phyloP scores from a whole-genome alignment of 2,113 vertebrate species.

The Turdus rufiventris region DNA sequence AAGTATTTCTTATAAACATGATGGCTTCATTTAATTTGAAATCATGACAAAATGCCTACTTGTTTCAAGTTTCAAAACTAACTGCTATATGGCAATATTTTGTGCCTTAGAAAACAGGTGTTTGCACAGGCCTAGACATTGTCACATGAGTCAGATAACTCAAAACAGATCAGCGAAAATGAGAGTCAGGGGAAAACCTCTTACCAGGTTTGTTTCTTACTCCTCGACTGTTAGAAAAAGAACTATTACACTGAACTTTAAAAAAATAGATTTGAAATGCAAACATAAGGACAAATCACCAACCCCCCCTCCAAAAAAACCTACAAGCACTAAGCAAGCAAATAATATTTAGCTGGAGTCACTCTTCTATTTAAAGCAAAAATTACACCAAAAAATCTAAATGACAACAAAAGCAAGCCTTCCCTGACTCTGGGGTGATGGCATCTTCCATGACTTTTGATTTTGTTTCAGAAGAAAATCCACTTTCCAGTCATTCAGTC shows the following conservation, averaged over 20 bases:
- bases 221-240: background rate
- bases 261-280: background rate
- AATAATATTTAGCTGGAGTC: background rate
- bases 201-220: background rate
- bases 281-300: background rate
- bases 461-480: constrained; percentile 14
- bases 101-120: background rate
- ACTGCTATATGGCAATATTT: background rate
- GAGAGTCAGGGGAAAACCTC: background rate
- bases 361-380: background rate
- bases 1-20: background rate
- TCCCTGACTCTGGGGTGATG: background rate
- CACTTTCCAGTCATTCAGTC: constrained; percentile 17
- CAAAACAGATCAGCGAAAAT: background rate
- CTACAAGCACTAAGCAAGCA: background rate
- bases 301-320: background rate
- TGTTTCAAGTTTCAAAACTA: background rate
- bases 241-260: background rate
- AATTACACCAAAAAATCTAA: background rate
- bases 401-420: background rate
- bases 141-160: background rate
- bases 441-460: background rate
- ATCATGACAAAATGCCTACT: background rate
- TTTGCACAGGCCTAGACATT: background rate
- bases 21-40: background rate